A percentile compares a stretch with the other conserved stretches of the same genome.
Evolutionary conservation across 2,888 invertebrate genomes (phyloP).

Genomic region (Leptinotarsa peninsularis): DNA sequence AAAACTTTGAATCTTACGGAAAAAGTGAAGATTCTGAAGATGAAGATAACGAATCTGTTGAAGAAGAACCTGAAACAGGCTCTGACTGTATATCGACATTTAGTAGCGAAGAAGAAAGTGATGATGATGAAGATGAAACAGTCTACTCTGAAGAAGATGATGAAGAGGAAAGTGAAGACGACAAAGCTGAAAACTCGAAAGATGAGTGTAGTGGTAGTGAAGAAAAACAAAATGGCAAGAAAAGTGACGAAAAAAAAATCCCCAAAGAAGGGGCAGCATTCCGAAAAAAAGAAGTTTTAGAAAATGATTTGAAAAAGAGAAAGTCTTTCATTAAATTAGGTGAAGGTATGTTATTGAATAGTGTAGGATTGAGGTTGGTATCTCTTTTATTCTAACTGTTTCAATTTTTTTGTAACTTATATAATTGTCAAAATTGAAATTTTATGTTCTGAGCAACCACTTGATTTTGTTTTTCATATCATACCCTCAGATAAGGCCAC

Average conservation of each 20-base stretch:
- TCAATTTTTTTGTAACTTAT: too few relatives aligned
- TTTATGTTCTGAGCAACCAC: too few relatives aligned
- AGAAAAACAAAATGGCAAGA: constrained; percentile 46
- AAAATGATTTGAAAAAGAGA: constrained; percentile 1
- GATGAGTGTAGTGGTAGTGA: constrained; percentile 56
- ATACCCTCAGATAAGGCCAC: too few relatives aligned
- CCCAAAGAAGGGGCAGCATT: background rate
- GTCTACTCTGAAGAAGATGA: constrained; percentile 35
- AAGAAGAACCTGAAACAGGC: constrained; percentile 57
- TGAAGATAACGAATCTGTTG: constrained; percentile 58
- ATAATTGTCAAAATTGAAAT: too few relatives aligned
- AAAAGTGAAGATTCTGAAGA: constrained; percentile 61
- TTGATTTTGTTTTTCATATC: too few relatives aligned
- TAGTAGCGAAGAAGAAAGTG: constrained; percentile 65
- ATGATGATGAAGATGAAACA: constrained; percentile 54
- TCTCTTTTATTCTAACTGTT: too few relatives aligned
- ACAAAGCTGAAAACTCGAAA: constrained; percentile 34
- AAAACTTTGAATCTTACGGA: too few relatives aligned
- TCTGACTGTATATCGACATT: constrained; percentile 60
- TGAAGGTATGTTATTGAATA: background rate
- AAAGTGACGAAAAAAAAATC: constrained; percentile 29
- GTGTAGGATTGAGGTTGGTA: background rate
- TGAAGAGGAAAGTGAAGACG: constrained; percentile 61
- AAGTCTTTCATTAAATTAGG: constrained; percentile 11
- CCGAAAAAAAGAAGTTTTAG: constrained; percentile 18